phyloP scores from a whole-genome alignment of 2,888 invertebrate species.

The Cantharis rustica region DNA sequence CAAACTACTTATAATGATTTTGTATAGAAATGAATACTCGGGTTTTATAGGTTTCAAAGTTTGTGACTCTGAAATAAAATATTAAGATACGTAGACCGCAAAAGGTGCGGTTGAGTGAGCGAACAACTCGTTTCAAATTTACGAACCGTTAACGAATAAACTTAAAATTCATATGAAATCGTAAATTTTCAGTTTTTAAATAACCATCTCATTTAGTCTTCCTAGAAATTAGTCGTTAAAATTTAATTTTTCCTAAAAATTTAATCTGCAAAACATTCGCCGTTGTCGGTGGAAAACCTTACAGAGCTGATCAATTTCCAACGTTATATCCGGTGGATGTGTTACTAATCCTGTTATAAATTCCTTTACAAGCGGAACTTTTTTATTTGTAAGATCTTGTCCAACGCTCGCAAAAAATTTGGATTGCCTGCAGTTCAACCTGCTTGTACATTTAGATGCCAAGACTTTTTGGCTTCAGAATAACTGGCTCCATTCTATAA shows the following conservation, averaged over 20 bases:
- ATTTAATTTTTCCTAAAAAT: background rate
- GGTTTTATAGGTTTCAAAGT: conserved; percentile 45
- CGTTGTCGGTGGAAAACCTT: too few species aligned
- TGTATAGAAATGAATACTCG: conserved; percentile 40
- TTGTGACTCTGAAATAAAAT: conserved; percentile 39
- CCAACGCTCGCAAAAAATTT: too few species aligned
- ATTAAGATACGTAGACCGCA: conserved; percentile 25
- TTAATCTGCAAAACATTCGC: background rate
- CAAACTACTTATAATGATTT: conserved; percentile 47
- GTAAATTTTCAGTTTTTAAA: conserved; percentile 11
- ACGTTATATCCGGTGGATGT: too few species aligned
- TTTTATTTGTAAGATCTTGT: too few species aligned
- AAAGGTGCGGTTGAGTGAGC: conserved; percentile 29
- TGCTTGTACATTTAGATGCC: too few species aligned
- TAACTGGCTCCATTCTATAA: too few species aligned
- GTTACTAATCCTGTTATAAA: too few species aligned
- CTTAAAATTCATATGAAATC: background rate
- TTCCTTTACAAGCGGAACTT: too few species aligned
- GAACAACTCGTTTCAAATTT: conserved; percentile 24
- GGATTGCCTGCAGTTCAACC: too few species aligned
- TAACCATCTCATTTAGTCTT: conserved; percentile 11
- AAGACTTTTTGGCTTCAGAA: too few species aligned
- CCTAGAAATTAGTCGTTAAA: background rate
- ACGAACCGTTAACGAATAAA: conserved; percentile 28
- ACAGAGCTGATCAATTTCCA: too few species aligned